Evolutionary conservation across 2,888 invertebrate species (phyloP).

Genomic region (Geophilus truncorum): DNA sequence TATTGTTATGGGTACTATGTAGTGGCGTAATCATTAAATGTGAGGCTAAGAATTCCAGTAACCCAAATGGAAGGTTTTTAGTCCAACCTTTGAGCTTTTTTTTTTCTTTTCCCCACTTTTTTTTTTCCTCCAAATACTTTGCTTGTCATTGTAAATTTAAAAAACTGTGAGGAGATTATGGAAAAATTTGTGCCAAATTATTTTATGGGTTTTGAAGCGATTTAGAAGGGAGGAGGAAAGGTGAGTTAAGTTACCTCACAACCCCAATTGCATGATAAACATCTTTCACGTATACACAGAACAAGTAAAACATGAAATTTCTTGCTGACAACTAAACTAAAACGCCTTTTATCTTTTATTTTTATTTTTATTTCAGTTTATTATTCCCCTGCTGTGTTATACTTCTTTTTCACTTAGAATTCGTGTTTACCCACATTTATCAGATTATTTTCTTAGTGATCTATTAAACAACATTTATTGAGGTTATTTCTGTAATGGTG

Average conservation of each 20-base stretch:
- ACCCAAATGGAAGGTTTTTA: neutral
- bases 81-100: neutral
- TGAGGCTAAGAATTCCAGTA: neutral
- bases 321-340: neutral
- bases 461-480: conserved; percentile 8
- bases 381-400: neutral
- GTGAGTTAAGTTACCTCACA: neutral
- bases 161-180: neutral
- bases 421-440: neutral
- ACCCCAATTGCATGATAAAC: neutral
- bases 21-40: neutral
- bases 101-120: neutral
- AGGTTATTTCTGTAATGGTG: neutral
- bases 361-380: neutral
- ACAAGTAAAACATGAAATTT: neutral
- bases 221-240: neutral
- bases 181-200: conserved; percentile 13
- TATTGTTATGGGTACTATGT: neutral
- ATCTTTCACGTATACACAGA: neutral
- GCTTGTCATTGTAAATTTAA: neutral
- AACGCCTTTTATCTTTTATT: no score
- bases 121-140: neutral
- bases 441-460: neutral
- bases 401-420: neutral
- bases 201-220: neutral